A percentile compares a stretch with the other conserved stretches of the same genome.
Evolutionary conservation across 2,888 invertebrate species (phyloP).

Genomic region (Ceratothoa steindachneri): DNA sequence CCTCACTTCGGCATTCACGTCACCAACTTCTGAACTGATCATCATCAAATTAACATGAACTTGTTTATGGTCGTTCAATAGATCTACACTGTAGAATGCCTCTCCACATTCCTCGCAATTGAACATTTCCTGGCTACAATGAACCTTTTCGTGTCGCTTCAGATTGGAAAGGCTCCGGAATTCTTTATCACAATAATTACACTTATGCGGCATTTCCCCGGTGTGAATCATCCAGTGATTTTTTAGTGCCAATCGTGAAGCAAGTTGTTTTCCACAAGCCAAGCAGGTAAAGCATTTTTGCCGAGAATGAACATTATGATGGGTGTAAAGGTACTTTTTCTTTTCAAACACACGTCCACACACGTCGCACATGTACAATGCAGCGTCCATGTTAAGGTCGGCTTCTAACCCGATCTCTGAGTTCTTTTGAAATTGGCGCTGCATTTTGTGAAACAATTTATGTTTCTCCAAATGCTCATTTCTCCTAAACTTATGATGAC

Average conservation of each 20-base stretch:
- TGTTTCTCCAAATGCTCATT: constrained; percentile 39
- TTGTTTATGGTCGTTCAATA: constrained; percentile 34
- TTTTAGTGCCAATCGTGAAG: constrained; percentile 42
- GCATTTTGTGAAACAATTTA: constrained; percentile 31
- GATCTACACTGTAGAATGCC: constrained; percentile 26
- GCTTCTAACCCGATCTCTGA: constrained; percentile 30
- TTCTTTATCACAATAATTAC: constrained; percentile 34
- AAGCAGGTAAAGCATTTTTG: constrained; percentile 36
- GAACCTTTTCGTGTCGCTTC: constrained; percentile 36
- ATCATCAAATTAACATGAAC: constrained; percentile 42
- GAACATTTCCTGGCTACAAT: constrained; percentile 24
- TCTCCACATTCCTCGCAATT: constrained; percentile 39
- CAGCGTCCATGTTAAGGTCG: constrained; percentile 21
- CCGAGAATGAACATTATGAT: constrained; percentile 42
- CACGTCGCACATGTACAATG: constrained; percentile 42
- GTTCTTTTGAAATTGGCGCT: constrained; percentile 28
- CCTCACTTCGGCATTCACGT: constrained; percentile 22
- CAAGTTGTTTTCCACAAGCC: constrained; percentile 42
- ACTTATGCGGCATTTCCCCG: constrained; percentile 46
- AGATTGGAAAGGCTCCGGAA: constrained; percentile 44
- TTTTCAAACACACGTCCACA: constrained; percentile 46
- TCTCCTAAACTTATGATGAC: constrained; percentile 42
- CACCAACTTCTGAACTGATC: constrained; percentile 37
- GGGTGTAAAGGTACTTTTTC: constrained; percentile 46
- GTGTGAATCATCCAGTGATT: constrained; percentile 44